These are phyloP conservation scores for Drosophila neocordata DNA, from an alignment of 1,140 invertebrate genomes.

Conservation along the genomic window DNA sequence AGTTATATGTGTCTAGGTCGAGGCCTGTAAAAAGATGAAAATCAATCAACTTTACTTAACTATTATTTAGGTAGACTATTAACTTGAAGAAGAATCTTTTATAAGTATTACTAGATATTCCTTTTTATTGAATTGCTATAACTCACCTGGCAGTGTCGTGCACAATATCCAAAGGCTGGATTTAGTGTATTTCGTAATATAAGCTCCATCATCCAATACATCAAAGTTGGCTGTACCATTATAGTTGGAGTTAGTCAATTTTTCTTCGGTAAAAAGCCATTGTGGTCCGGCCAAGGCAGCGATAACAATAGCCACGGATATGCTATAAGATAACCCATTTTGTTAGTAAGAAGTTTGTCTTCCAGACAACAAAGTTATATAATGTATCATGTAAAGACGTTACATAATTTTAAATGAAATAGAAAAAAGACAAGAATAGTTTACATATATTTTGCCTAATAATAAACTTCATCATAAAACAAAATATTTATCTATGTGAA, in stretches of 20 bases:
- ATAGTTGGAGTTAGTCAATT: conserved; percentile 74
- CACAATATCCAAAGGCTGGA: conserved; percentile 82
- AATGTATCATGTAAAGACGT: no score
- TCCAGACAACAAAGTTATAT: no score
- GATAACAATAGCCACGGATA: conserved; percentile 80
- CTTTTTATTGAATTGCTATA: neutral
- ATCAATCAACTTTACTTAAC: no score
- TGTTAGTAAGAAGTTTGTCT: no score
- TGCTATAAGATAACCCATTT: conserved; percentile 61
- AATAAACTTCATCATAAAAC: no score
- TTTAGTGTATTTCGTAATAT: conserved; percentile 78
- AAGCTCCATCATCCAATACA: conserved; percentile 75
- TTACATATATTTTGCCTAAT: no score
- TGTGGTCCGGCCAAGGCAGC: conserved; percentile 79
- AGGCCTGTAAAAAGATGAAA: conserved; percentile 37
- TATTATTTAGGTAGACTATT: no score
- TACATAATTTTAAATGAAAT: no score
- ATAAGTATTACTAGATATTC: no score
- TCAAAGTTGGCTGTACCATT: conserved; percentile 81
- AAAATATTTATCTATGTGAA: no score
- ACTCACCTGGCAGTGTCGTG: conserved; percentile 74
- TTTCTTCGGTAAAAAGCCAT: conserved; percentile 82
- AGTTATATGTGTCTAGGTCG: conserved; percentile 84
- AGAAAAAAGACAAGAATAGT: no score
- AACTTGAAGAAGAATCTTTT: no score